Conservation (phyloP, 2,888 invertebrate species). For the Eubasilissa splendida region DNA sequence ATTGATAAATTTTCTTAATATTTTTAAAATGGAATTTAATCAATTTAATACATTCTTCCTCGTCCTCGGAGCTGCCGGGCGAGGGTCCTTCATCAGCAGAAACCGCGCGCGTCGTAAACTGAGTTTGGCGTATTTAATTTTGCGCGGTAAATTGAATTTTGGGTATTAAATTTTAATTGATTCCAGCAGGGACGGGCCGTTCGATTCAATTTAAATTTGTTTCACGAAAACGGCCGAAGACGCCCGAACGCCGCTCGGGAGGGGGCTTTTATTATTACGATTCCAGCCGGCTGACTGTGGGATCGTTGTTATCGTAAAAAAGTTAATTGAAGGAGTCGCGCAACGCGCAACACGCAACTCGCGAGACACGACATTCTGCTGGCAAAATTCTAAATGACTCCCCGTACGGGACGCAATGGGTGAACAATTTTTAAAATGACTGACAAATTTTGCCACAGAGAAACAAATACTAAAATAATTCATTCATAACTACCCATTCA, state of each 20-base stretch:
- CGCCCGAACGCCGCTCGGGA: conserved; percentile 23
- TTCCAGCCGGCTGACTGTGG: conserved; percentile 3
- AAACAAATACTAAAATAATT: no score
- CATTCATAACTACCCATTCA: no score
- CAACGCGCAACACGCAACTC: conserved; percentile 16
- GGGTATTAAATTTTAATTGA: conserved; percentile 39
- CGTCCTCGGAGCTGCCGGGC: conserved; percentile 7
- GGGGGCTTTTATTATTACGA: conserved; percentile 34
- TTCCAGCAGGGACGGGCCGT: conserved; percentile 14
- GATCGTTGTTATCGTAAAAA: conserved; percentile 27
- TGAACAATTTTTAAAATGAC: no score
- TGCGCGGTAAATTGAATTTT: conserved; percentile 34
- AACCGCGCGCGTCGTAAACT: conserved; percentile 28
- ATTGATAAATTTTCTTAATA: no score
- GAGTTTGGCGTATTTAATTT: conserved; percentile 38
- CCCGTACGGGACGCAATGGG: not conserved
- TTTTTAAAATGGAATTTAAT: no score
- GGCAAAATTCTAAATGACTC: not conserved
- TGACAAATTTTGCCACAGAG: no score
- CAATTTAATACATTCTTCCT: conserved; percentile 5
- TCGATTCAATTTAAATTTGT: conserved; percentile 37
- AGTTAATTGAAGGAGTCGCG: conserved; percentile 27
- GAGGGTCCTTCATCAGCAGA: not conserved
- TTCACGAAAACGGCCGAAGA: conserved; percentile 10
- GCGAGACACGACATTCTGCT: conserved; percentile 14